Evolutionary conservation across 2,797 vertebrate genomes (phyloP).

Genomic region (Onychomys leucogaster): DNA sequence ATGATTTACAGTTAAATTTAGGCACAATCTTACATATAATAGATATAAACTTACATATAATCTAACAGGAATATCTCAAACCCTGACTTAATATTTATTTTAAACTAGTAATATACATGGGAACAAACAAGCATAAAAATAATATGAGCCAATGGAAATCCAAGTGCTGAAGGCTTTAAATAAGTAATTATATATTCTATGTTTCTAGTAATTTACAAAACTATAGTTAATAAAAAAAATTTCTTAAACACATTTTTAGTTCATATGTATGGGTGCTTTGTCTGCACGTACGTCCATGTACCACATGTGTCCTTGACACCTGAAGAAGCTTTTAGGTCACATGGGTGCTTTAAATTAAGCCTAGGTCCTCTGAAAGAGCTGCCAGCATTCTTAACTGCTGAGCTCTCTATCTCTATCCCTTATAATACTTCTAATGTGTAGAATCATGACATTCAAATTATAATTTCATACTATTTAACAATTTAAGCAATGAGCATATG

Average conservation of each 20-base stretch:
- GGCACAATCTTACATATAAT: too few species aligned
- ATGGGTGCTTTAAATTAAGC: neutral
- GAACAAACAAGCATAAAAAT: conserved; percentile 25
- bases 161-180: neutral
- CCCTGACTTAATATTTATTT: neutral
- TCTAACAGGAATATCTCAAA: conserved; percentile 12
- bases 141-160: neutral
- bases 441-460: neutral
- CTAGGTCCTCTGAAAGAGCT: neutral
- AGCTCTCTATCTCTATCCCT: neutral
- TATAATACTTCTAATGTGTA: conserved; percentile 19
- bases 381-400: neutral
- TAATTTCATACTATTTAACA: conserved; percentile 24
- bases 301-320: neutral
- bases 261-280: neutral
- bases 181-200: neutral
- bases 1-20: neutral
- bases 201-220: neutral
- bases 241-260: neutral
- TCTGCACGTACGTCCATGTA: neutral
- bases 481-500: neutral
- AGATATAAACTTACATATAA: too few species aligned
- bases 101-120: neutral
- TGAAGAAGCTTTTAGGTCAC: neutral
- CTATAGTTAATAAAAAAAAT: neutral